phyloP scores from a whole-genome alignment of 2,797 vertebrate genomes.

The Malurus splendens region DNA sequence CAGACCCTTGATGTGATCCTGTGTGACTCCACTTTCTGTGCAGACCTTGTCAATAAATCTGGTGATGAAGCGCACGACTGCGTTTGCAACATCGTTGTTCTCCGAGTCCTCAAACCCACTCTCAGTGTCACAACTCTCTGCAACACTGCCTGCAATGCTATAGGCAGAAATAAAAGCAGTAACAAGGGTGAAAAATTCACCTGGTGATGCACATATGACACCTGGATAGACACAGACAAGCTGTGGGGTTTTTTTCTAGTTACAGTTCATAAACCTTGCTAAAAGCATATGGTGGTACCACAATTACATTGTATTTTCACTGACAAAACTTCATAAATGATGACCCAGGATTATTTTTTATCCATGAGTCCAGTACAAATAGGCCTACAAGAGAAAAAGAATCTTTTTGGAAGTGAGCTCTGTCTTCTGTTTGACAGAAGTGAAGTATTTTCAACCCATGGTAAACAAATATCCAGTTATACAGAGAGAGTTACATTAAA shows the following conservation, averaged over 20 bases:
- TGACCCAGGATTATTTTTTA: background rate
- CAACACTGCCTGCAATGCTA: constrained; percentile 96
- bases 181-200: background rate
- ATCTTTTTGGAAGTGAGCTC: background rate
- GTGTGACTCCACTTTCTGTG: constrained; percentile 95
- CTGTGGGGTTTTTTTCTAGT: fast-evolving
- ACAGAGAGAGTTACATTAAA: background rate
- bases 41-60: constrained; percentile 98
- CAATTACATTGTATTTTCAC: background rate
- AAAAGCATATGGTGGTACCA: background rate
- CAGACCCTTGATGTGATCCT: constrained; percentile 96
- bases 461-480: background rate
- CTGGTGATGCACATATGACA: background rate
- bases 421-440: background rate
- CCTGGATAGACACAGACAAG: background rate
- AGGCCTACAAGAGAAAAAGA: background rate
- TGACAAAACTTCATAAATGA: background rate
- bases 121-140: constrained; percentile 97
- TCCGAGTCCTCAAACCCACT: constrained; percentile 97
- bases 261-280: background rate
- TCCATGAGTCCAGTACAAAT: background rate
- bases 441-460: background rate
- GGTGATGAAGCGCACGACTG: constrained; percentile 89
- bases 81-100: constrained; percentile 89
- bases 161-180: constrained; percentile 17